These are phyloP conservation scores for Dolichomitus sp. DNA, from an alignment of 2,888 invertebrate genomes.

Conservation along the genomic window DNA sequence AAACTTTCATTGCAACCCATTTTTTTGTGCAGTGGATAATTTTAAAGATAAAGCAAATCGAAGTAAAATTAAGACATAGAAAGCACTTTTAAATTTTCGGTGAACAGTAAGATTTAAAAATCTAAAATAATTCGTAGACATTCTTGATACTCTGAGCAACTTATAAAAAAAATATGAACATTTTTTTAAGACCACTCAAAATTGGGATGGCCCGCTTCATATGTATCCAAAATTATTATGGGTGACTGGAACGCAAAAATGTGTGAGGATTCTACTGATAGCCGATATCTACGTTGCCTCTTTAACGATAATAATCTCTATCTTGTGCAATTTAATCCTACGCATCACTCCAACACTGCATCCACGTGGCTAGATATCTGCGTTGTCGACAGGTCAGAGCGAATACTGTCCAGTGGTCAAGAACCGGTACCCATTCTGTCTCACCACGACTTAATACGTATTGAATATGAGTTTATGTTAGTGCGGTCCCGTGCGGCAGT, in stretches of 20 bases:
- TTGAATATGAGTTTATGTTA: background rate
- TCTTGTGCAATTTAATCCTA: constrained; percentile 41
- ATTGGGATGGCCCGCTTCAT: too few relatives aligned
- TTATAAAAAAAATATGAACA: too few relatives aligned
- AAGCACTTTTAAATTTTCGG: too few relatives aligned
- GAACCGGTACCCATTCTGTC: constrained; percentile 22
- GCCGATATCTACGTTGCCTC: constrained; percentile 24
- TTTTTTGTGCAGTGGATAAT: too few relatives aligned
- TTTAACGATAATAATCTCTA: constrained; percentile 12
- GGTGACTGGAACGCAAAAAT: constrained; percentile 55
- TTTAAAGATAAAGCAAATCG: too few relatives aligned
- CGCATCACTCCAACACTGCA: constrained; percentile 34
- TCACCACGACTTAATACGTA: constrained; percentile 13
- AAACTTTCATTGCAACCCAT: too few relatives aligned
- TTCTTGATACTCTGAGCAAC: too few relatives aligned
- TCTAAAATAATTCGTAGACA: too few relatives aligned
- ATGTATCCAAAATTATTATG: constrained; percentile 35
- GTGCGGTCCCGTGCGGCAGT: background rate
- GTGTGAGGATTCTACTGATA: background rate
- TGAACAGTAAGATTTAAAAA: too few relatives aligned
- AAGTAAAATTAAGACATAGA: too few relatives aligned
- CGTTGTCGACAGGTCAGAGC: constrained; percentile 14
- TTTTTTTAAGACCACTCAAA: too few relatives aligned
- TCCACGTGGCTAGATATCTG: constrained; percentile 53
- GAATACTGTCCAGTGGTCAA: constrained; percentile 14